phyloP scores from a whole-genome alignment of 2,888 invertebrate species.

The Tanytarsus gracilentus region DNA sequence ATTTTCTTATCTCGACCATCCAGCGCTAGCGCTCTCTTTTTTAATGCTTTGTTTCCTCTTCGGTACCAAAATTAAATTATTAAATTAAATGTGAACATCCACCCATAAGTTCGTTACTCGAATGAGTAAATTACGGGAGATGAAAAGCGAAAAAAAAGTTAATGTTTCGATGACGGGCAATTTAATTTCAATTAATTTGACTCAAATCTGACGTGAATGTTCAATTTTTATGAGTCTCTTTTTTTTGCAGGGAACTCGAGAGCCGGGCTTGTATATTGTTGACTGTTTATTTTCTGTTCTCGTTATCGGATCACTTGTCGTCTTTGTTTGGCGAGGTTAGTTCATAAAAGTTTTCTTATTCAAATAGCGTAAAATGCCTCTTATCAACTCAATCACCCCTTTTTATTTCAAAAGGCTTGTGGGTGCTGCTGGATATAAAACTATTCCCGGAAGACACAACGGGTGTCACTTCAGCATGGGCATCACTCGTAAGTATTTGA shows the following conservation, averaged over 20 bases:
- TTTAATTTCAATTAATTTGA: background rate
- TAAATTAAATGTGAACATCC: too few relatives aligned
- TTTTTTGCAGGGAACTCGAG: conserved; percentile 56
- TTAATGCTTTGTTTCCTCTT: background rate
- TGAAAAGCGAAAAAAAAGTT: background rate
- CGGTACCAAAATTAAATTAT: too few relatives aligned
- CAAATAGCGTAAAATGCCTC: background rate
- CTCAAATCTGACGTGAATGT: background rate
- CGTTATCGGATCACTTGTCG: conserved; percentile 73
- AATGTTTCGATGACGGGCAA: background rate
- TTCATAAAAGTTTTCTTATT: background rate
- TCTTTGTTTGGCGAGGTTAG: conserved; percentile 80
- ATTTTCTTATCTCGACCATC: too few relatives aligned
- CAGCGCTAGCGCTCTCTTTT: too few relatives aligned
- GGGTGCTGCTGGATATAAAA: conserved; percentile 71
- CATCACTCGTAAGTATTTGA: conserved; percentile 61
- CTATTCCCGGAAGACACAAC: conserved; percentile 62
- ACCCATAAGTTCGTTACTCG: background rate
- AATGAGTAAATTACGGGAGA: background rate
- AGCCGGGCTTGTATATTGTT: conserved; percentile 63
- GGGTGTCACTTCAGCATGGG: conserved; percentile 60
- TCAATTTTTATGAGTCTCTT: conserved; percentile 28
- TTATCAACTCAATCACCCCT: background rate
- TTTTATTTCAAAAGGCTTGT: conserved; percentile 36
- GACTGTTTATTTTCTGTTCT: conserved; percentile 81